A percentile compares a stretch with the other conserved stretches of the same genome.
Conservation (phyloP, 2,888 invertebrate genomes). For the Halocaridina rubra region DNA sequence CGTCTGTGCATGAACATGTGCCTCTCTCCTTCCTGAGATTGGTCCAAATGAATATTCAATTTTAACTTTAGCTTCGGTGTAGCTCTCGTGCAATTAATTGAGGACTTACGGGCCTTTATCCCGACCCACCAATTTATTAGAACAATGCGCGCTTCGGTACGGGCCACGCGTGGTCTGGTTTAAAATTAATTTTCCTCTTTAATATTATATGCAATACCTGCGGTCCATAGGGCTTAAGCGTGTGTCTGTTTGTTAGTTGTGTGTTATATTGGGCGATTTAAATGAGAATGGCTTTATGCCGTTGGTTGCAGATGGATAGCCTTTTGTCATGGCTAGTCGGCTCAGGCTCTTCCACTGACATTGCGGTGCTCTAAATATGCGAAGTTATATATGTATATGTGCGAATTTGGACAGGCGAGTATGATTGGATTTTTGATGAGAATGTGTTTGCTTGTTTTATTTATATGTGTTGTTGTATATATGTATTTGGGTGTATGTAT, state of each 20-base stretch:
- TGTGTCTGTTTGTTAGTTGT: too few relatives aligned
- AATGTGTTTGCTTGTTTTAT: too few relatives aligned
- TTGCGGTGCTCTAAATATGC: too few relatives aligned
- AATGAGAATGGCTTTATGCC: too few relatives aligned
- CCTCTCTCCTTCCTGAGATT: too few relatives aligned
- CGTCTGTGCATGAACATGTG: background rate
- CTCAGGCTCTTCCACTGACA: background rate
- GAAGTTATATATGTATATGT: too few relatives aligned
- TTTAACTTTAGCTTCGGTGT: background rate
- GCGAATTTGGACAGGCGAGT: too few relatives aligned
- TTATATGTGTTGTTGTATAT: too few relatives aligned
- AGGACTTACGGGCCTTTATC: background rate
- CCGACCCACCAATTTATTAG: background rate
- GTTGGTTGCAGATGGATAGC: background rate
- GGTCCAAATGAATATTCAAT: background rate
- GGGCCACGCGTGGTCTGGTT: background rate
- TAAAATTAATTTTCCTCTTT: background rate
- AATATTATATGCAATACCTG: background rate
- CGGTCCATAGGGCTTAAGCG: background rate
- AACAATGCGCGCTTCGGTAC: background rate
- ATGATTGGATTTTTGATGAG: too few relatives aligned
- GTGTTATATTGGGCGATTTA: too few relatives aligned
- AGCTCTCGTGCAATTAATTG: background rate
- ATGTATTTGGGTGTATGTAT: too few relatives aligned
- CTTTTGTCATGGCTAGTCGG: background rate